Conservation (phyloP, 2,797 vertebrate species). For the Helarctos malayanus region DNA sequence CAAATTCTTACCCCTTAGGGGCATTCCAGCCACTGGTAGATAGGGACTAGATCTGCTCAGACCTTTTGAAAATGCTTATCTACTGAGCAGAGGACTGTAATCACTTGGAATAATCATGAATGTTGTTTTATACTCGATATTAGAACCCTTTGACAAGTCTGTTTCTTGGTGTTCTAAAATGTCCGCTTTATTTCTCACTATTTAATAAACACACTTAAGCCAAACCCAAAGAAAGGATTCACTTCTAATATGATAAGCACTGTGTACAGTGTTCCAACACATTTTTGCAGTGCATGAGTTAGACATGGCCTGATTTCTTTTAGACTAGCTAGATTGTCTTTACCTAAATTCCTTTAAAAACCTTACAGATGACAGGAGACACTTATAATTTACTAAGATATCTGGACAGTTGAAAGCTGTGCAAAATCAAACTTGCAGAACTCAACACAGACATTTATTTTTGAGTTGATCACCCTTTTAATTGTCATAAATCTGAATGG, state of each 20-base stretch:
- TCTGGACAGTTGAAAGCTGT: neutral
- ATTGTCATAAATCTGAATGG: constrained; percentile 25
- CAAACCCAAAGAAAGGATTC: neutral
- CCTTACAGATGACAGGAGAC: neutral
- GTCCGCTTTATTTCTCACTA: neutral
- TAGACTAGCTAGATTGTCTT: neutral
- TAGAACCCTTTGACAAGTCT: neutral
- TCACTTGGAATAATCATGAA: neutral
- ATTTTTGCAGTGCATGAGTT: neutral
- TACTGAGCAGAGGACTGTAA: neutral
- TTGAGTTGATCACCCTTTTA: neutral
- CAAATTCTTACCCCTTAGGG: neutral
- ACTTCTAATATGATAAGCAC: neutral
- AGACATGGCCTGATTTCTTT: neutral
- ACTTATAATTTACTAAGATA: neutral
- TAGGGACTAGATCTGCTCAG: neutral
- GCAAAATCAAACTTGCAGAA: neutral
- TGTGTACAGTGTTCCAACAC: neutral
- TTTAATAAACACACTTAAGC: neutral
- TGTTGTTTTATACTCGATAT: neutral
- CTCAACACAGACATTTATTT: neutral
- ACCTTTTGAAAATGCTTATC: neutral
- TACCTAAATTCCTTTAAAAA: neutral
- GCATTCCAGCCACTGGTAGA: neutral
- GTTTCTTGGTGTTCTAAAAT: neutral